Base-by-base conservation (phyloP, 2,113 vertebrate species). In the Maccullochella peelii region DNA sequence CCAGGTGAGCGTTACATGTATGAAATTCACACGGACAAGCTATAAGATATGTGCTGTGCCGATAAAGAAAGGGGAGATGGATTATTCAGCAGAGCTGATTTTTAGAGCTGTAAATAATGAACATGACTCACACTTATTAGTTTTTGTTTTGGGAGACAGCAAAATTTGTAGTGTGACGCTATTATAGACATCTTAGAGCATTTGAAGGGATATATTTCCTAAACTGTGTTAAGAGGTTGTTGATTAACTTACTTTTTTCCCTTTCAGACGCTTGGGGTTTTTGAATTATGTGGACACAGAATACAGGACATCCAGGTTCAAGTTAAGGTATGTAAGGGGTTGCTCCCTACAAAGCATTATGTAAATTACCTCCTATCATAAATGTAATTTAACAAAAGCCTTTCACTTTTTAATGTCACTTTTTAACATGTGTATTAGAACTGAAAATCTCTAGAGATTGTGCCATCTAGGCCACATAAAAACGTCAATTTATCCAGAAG, bases 271-370 rank as follows among this genome's bases (percentile, higher is more conserved):
- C 12, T 44, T 38, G 11, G 27, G 2, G 6, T 23, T 69, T 63
- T 42, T 47, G 47, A 68, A 73, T 49, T 83, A 49, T 59, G 77
- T 33, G 55, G 80, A 83, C 23, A 55, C 50, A 70, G 47, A 82
- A 72, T 83, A 70, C 80, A 70, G 58, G 18, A 0, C 42, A 58
- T 49, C 78, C 27, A 55, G 79, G 33, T 84, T 85, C 57, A 62
- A 86, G 12, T 82, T 77, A 72, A 94, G 93, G 93, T 94, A 94
- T 75, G 91, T 75, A 38, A 72, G 10, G 49, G 21, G 40, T 44
- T 85, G 58, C 62, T 85, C 21, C 59, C 57, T 70, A 14, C 78
- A 89, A 83, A 79, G 52, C 36, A 70, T 71, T 6, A 61, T 20
- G 1, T 33, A 59, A 47, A 36, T 63, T 33, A 23, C 18, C 5